Base-by-base conservation (phyloP, 1,140 invertebrate genomes). In the Pygmarrhopalites habei region DNA sequence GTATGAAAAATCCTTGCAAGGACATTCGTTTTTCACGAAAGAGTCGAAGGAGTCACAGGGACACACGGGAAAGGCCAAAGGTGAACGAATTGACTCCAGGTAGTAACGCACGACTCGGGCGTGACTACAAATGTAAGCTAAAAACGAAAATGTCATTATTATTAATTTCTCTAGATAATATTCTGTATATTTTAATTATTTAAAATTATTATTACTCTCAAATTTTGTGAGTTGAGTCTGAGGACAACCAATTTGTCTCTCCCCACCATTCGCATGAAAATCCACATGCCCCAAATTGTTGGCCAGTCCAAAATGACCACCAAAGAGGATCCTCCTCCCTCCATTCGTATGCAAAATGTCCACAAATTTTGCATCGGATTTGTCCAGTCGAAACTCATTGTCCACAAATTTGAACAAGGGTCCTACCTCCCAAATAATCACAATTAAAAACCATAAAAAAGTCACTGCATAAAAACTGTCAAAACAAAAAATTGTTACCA, bases 321-420 rank as follows among this genome's bases (percentile, higher is more conserved):
- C 67, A 51, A 15, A 57, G 23, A 60, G 61, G 5, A 61, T 43
- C 43, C 52, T 46, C 1, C 29, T 62, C 0, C 67, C 67, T 28
- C 55, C 60, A 62, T 69, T 65, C 3, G 56, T 58, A 30, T 69
- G 67, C 44, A 69, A 60, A 30, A 69, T 60, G 43, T 69, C 67
- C 10, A 69, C 67, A 58, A 69, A 69, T 61, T 64, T 47, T 0
- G 67, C 67, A 32, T 69, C 67, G 29, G 14, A 32, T 32, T 64
- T 66, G 44, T 69, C 67, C 35, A 69, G 47, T 28, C 64, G 35
- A 51, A 64, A 64, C 32, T 66, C 67, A 21, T 69, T 56, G 15
- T 63, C 60, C 0, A 66, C 58, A 55, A 52, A 69, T 26, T 46
- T 35, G 35, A 69, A 69, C 4, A 64, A 58, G 17, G 67, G 67